These are phyloP conservation scores for Polyommatus icarus DNA, from an alignment of 2,888 invertebrate genomes.

Conservation along the genomic window DNA sequence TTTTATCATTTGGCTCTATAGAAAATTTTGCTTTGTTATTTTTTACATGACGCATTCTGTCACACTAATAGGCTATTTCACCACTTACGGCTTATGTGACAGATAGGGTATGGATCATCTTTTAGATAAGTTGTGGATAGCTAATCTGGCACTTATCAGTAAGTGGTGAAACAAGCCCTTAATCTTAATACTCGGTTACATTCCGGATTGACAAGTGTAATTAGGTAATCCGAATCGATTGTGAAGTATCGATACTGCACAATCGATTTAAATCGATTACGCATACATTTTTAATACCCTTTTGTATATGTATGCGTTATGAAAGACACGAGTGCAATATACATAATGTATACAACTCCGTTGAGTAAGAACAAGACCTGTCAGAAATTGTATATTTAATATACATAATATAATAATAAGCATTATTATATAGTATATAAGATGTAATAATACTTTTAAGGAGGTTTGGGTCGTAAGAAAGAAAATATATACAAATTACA, in stretches of 20 bases:
- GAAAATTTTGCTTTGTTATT: too few relatives aligned
- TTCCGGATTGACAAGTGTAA: neutral
- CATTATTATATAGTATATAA: too few relatives aligned
- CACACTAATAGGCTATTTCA: neutral
- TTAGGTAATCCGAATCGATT: neutral
- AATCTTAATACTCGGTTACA: neutral
- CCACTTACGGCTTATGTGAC: neutral
- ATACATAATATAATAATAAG: neutral
- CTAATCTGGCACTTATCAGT: too few relatives aligned
- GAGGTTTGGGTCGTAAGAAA: neutral
- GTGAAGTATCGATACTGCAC: conserved; percentile 11
- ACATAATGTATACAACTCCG: neutral
- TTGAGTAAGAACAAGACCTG: neutral
- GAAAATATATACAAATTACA: neutral
- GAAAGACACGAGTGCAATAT: conserved; percentile 13
- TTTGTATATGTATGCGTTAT: conserved; percentile 13
- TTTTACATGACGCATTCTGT: neutral
- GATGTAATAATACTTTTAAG: neutral
- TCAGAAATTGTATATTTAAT: neutral
- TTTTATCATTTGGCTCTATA: too few relatives aligned
- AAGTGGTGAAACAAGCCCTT: too few relatives aligned
- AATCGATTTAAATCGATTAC: conserved; percentile 23
- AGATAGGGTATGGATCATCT: too few relatives aligned
- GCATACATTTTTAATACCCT: conserved; percentile 16
- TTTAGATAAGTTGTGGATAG: too few relatives aligned